Base-by-base conservation (phyloP, 1,140 invertebrate species). In the Augochlora pura region DNA sequence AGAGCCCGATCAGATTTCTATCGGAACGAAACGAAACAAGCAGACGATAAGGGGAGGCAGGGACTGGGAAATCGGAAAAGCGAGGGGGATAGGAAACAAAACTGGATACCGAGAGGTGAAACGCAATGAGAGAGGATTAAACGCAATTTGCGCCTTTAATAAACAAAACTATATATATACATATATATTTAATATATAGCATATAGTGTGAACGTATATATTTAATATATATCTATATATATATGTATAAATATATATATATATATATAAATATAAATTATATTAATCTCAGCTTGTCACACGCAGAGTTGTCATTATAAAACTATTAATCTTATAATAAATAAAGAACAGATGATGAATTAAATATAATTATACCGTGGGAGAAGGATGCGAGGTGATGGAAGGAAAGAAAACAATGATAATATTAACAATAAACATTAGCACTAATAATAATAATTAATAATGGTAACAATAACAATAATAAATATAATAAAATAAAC, bases 131-230 rank as follows among this genome's bases (percentile, higher is more conserved):
- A 49, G 39, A 66, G 32, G 63, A 77, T 67, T 82, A 82, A n/a
- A 85, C 67, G 75, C 81, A 70, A 76, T 71, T 79, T 78, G 83
- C 80, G 84, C 84, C 84, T 86, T 86, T 79, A 72, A 85, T 86
- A 71, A 32, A 66, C 62, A 77, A 27, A 57, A 70, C 54, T 52
- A 42, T 4, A 67, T 27, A 76, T 39, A 68, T 46, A 63, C 46
- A 46, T 18, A 42, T 39, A 54, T 16, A 42, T 42, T 42, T 57
- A 27, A 70, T 62, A 25, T 52, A 52, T 27, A 67, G 42, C 42
- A 14, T 46, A 46, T 46, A 46, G 9, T 12, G 42, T 46, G 42
- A 10, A 65, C 12, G 10, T 46, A 64, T 39, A 71, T 49, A 70
- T 42, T 46, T 46, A 42, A 73, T 54, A 66, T 57, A 59, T 27